Conservation (phyloP, 1,140 invertebrate species). For the Drosophila watanabei region DNA sequence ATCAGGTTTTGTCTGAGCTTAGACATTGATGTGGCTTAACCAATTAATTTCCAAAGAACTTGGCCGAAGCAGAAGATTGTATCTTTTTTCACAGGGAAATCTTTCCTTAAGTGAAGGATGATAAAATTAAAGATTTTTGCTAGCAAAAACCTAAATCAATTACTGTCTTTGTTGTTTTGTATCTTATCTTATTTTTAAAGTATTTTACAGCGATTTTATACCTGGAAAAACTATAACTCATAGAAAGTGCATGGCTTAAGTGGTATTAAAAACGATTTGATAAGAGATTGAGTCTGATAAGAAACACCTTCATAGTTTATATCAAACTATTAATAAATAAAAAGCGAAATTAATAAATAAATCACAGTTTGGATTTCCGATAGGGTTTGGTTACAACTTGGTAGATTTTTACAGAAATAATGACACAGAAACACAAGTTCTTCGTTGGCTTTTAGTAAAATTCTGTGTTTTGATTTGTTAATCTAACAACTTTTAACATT, state of each 20-base stretch:
- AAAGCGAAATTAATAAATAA: neutral
- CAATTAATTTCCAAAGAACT: slow-evolving; percentile 54
- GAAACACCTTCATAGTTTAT: neutral
- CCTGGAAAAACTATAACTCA: slow-evolving; percentile 1
- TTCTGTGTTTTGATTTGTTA: neutral
- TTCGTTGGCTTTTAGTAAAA: neutral
- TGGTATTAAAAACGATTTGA: neutral
- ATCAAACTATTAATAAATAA: neutral
- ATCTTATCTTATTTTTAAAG: slow-evolving; percentile 24
- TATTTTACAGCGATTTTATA: neutral
- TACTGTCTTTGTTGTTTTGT: neutral
- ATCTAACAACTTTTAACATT: neutral
- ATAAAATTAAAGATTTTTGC: slow-evolving; percentile 5
- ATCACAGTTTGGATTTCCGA: neutral
- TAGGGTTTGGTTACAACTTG: neutral
- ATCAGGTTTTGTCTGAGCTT: slow-evolving; percentile 51
- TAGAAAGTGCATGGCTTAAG: neutral
- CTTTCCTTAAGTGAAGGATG: slow-evolving; percentile 14
- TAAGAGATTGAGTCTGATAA: neutral
- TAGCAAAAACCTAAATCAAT: neutral
- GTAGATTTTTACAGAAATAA: neutral
- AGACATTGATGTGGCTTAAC: slow-evolving; percentile 43
- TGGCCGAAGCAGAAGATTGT: slow-evolving; percentile 14
- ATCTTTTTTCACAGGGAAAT: slow-evolving; percentile 1
- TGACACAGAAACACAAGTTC: neutral